Base-by-base conservation (phyloP, 2,797 vertebrate species). In the Lates japonicus region DNA sequence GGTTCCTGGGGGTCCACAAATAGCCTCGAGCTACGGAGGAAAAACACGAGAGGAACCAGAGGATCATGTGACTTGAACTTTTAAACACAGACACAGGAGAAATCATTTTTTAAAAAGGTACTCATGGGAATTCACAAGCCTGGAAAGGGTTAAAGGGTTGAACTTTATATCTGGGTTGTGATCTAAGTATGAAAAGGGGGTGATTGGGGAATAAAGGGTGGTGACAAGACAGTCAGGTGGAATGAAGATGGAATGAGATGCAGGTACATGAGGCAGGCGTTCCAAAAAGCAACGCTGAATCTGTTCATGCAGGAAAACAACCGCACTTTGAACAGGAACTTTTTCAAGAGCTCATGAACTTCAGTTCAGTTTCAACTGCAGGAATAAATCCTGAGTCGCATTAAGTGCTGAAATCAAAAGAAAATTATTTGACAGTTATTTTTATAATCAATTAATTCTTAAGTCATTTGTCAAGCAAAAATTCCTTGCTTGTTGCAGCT, bases 1-100 rank as follows among this genome's bases (percentile, higher is more conserved):
- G 97, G 92, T 96, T 98, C 95, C 93, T 98, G 92, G 97, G 95
- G 69, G 95, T 95, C 97, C 98, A 98, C 49, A 95, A 94, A 94
- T 96, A 96, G 94, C 97, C 97, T 91, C 96, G 96, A 93, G 95
- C 97, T 99, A 89, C 84, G 19, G 64, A 81, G 75, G 42, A 19
- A 76, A 82, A 83, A 84, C 59, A 90, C 16, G 33, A 87, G 76
- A 78, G 74, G 70, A 83, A 70, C 74, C 49, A 17, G 49, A 57
- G 87, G 83, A 81, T 90, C 88, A 87, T 83, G 83, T 90, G 90
- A 91, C 88, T 61, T 8, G 5, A 70, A 87, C 68, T 62, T 76
- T 79, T 64, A 63, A 80, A 84, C 46, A 59, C 66, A 73, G 31
- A 41, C 39, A n/a, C 2, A 3, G 20, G 33, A 65, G 49, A 70